These are phyloP conservation scores for Catamblyrhynchus diadema DNA, from an alignment of 2,797 vertebrate species.

Conservation along the genomic window DNA sequence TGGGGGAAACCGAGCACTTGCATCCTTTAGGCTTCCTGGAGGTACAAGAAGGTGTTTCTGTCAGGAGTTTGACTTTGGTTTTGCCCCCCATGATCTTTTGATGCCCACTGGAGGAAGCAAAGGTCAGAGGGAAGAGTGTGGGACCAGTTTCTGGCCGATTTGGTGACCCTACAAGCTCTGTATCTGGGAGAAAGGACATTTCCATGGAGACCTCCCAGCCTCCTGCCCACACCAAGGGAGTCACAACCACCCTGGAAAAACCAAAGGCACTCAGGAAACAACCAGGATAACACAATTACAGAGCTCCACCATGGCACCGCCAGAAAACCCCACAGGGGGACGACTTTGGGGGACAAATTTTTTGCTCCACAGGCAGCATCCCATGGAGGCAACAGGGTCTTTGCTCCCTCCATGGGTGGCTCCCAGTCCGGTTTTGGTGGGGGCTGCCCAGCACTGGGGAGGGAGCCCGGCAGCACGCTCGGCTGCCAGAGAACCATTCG, in stretches of 20 bases:
- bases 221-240: not conserved
- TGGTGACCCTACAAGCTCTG: rapidly evolving
- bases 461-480: not conserved
- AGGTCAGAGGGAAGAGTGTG: rapidly evolving
- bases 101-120: not conserved
- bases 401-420: rapidly evolving
- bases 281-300: not conserved
- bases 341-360: not conserved
- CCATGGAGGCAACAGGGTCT: rapidly evolving
- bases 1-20: rapidly evolving
- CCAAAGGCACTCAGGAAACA: not conserved
- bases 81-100: not conserved
- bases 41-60: not conserved
- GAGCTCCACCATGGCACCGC: rapidly evolving
- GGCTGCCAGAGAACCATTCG: constrained; percentile 17
- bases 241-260: not conserved
- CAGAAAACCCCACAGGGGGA: rapidly evolving
- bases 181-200: not conserved
- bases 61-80: not conserved
- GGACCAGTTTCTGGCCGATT: not conserved
- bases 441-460: not conserved
- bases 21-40: not conserved
- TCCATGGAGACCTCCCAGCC: not conserved
- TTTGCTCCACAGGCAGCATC: not conserved
- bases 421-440: rapidly evolving